phyloP scores from a whole-genome alignment of 2,113 vertebrate genomes.

The Eretmochelys imbricata region DNA sequence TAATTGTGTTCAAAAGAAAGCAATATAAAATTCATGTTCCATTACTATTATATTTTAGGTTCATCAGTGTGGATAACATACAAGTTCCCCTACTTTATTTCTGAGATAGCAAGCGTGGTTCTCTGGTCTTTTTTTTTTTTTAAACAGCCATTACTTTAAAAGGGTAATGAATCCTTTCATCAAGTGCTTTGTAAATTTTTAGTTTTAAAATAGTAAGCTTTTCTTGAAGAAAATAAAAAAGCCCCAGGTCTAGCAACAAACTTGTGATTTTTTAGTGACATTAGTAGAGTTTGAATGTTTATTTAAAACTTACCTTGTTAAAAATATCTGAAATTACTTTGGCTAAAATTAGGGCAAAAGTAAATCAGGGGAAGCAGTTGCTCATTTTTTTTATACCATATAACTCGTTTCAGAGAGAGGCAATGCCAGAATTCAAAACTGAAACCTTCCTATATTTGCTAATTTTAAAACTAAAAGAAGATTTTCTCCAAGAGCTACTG shows the following conservation, averaged over 20 bases:
- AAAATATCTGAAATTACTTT: not conserved
- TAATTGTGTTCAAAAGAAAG: slow-evolving; percentile 80
- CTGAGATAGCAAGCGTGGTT: not conserved
- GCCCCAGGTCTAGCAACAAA: not conserved
- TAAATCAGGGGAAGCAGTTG: not conserved
- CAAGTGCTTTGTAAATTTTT: slow-evolving; percentile 4
- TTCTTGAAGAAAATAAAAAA: slow-evolving; percentile 15
- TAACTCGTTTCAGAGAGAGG: not conserved
- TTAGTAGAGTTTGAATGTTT: not conserved
- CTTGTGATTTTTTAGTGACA: not conserved
- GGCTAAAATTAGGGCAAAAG: not conserved
- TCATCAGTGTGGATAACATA: slow-evolving; percentile 22
- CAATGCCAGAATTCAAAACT: not conserved
- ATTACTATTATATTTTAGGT: slow-evolving; percentile 61
- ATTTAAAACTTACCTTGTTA: not conserved
- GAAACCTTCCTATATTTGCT: slow-evolving; percentile 27
- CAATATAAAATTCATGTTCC: slow-evolving; percentile 73
- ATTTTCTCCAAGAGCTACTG: slow-evolving; percentile 67
- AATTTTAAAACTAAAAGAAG: slow-evolving; percentile 42
- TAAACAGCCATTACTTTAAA: not conserved
- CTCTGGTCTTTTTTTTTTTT: not conserved
- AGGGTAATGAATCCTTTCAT: not conserved
- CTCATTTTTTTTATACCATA: not conserved
- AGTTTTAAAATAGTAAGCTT: slow-evolving; percentile 25
- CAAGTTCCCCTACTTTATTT: not conserved